A percentile compares a stretch with the other conserved stretches of the same genome.
Conservation (phyloP, 2,888 invertebrate genomes). For the Ariolimax columbianus region DNA sequence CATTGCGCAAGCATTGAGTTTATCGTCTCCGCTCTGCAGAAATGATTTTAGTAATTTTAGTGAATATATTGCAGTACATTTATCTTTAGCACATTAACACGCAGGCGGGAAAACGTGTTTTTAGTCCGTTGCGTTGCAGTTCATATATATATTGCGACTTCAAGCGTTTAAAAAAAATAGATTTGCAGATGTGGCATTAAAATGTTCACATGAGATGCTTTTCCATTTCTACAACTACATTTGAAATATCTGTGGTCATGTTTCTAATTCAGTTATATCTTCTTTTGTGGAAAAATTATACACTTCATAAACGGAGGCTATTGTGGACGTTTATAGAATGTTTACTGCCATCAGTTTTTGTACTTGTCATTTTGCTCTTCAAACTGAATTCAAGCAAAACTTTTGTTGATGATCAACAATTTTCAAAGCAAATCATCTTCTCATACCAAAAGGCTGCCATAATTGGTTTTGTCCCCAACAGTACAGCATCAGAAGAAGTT, state of each 20-base stretch:
- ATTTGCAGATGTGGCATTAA: too few relatives aligned
- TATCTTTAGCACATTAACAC: background rate
- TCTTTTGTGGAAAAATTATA: constrained; percentile 45
- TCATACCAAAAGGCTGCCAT: background rate
- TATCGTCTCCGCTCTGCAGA: too few relatives aligned
- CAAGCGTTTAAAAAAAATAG: too few relatives aligned
- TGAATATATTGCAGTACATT: too few relatives aligned
- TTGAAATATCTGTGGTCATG: background rate
- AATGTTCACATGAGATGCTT: too few relatives aligned
- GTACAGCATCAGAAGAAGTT: background rate
- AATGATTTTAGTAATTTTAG: too few relatives aligned
- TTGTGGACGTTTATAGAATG: constrained; percentile 27
- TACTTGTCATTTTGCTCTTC: constrained; percentile 22
- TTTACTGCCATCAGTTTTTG: constrained; percentile 41
- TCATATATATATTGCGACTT: too few relatives aligned
- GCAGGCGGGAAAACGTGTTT: background rate
- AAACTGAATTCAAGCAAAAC: background rate
- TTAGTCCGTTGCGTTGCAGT: background rate
- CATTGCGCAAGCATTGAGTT: too few relatives aligned
- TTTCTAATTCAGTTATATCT: constrained; percentile 35
- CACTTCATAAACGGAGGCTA: constrained; percentile 22
- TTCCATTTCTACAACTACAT: too few relatives aligned
- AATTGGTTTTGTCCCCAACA: constrained; percentile 35
- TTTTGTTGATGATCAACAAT: background rate
- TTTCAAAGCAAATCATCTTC: background rate